Conservation (phyloP, 2,888 invertebrate genomes). For the Drosophila paramelanica region DNA sequence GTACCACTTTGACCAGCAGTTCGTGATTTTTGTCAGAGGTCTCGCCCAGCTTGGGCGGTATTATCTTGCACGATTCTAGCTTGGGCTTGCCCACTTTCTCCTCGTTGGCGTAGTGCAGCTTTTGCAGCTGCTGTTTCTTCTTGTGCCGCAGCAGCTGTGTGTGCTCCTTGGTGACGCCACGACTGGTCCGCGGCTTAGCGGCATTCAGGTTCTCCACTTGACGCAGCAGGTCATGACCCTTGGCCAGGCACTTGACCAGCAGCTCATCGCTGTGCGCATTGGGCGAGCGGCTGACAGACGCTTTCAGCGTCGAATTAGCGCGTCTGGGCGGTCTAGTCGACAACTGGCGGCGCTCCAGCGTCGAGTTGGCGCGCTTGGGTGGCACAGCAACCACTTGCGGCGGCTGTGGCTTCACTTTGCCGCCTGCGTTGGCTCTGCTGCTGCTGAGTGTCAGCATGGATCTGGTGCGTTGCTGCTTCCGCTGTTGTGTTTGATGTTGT, state of each 20-base stretch:
- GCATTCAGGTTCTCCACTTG: constrained; percentile 82
- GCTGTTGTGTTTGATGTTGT: constrained; percentile 13
- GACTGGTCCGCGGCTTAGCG: constrained; percentile 26
- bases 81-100: constrained; percentile 77
- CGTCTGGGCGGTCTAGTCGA: constrained; percentile 43
- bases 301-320: constrained; percentile 52
- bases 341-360: constrained; percentile 55
- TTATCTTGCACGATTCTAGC: constrained; percentile 83
- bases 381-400: not conserved
- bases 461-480: constrained; percentile 54
- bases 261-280: constrained; percentile 79
- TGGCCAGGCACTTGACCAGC: constrained; percentile 84
- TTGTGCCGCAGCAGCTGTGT: constrained; percentile 45
- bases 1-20: constrained; percentile 82
- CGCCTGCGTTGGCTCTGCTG: constrained; percentile 5
- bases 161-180: constrained; percentile 62
- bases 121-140: constrained; percentile 61
- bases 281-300: constrained; percentile 16
- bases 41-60: constrained; percentile 82
- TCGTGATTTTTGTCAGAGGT: constrained; percentile 83
- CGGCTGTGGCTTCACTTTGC: constrained; percentile 10
- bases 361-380: constrained; percentile 67
- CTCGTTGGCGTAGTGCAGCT: constrained; percentile 82
- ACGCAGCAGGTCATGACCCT: constrained; percentile 83
- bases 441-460: constrained; percentile 55